Base-by-base conservation (phyloP, 2,888 invertebrate species). In the Tetanocera ferruginea region DNA sequence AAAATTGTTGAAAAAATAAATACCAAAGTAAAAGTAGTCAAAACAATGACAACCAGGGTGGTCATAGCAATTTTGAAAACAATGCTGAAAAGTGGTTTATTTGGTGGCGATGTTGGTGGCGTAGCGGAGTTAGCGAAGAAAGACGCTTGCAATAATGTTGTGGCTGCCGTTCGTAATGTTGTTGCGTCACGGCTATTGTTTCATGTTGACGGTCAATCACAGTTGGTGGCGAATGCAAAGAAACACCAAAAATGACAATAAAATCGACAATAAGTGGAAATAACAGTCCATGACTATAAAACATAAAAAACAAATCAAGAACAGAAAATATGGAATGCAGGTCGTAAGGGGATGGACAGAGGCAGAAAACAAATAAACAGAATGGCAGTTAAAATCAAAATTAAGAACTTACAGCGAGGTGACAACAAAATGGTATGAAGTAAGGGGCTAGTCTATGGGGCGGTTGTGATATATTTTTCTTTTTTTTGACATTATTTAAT, bases 241-340 rank as follows among this genome's bases (percentile, higher is more conserved):
- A 57, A 17, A 57, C n/a, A 17, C 34, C 5, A n/a, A n/a, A 66
- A 66, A 34, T 37, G 11, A 66, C 66, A 37, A 66, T 66, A 37
- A 37, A 66, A 37, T 37, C 37, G 34, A 66, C n/a, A 66, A 66
- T 66, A 66, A 62, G 34, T 62, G 31, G 31, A 25, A 31, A 62
- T 31, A 62, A 62, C 28, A 28, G 62, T 62, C 6, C 25, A 62
- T 25, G 25, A 25, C 62, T 8, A 62, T 8, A 28, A 25, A 14
- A 62, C n/a, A 9, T 6, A 60, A 60, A 60, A 60, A 19, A 25
- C 52, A 52, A 28, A 11, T 3, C 25, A 17, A 17, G 6, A 4
- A 52, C 3, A 14, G 31, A 62, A 62, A 62, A 62, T 62, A 62
- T 28, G n/a, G n/a, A n/a, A n/a, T n/a, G n/a, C n/a, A n/a, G n/a